Evolutionary conservation across 2,888 invertebrate species (phyloP).

Genomic region (Calliopum simillimum): DNA sequence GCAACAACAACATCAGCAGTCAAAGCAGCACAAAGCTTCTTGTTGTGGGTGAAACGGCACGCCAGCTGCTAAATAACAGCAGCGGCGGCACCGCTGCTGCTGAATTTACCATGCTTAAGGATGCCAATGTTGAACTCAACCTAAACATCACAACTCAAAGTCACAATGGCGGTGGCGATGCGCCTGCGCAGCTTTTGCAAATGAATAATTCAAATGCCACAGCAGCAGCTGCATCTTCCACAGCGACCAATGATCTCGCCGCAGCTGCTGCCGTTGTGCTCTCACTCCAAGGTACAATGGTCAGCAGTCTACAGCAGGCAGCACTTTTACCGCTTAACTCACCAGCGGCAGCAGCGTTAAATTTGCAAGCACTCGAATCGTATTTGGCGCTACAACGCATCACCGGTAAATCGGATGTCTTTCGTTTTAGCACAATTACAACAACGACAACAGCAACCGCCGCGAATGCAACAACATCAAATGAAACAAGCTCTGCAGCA

Average conservation of each 20-base stretch:
- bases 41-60: conserved; percentile 27
- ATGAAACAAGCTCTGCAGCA: conserved; percentile 40
- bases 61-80: background rate
- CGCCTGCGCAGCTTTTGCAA: conserved; percentile 39
- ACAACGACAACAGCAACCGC: conserved; percentile 30
- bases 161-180: conserved; percentile 14
- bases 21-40: conserved; percentile 32
- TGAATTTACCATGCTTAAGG: conserved; percentile 7
- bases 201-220: conserved; percentile 29
- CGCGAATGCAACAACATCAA: conserved; percentile 38
- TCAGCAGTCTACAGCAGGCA: conserved; percentile 86
- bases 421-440: conserved; percentile 67
- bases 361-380: conserved; percentile 87
- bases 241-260: conserved; percentile 70
- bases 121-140: conserved; percentile 14
- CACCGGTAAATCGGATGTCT: conserved; percentile 77
- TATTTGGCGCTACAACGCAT: conserved; percentile 86
- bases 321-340: conserved; percentile 85
- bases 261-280: conserved; percentile 78
- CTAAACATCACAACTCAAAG: conserved; percentile 2
- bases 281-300: conserved; percentile 86
- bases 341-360: conserved; percentile 85
- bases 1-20: conserved; percentile 35
- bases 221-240: background rate
- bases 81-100: background rate